Evolutionary conservation across 2,888 invertebrate genomes (phyloP).

Genomic region (Prosapia bicincta): DNA sequence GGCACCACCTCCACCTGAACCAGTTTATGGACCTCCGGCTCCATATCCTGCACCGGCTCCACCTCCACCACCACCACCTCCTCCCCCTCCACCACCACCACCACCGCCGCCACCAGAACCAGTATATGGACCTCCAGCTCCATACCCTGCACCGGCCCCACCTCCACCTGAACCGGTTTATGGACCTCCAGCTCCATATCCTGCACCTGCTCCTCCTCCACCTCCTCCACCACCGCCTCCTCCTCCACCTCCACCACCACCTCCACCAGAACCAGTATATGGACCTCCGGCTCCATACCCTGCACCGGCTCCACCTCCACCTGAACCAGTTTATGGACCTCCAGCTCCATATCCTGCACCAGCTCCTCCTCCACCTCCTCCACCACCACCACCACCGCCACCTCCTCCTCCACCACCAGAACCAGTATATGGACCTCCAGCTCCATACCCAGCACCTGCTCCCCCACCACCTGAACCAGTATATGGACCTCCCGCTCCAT

Average conservation of each 20-base stretch:
- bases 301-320: slow-evolving; percentile 22
- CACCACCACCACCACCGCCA: slow-evolving; percentile 33
- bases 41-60: slow-evolving; percentile 26
- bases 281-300: slow-evolving; percentile 31
- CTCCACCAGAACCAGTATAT: slow-evolving; percentile 35
- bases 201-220: slow-evolving; percentile 19
- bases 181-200: slow-evolving; percentile 34
- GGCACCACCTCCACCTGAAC: slow-evolving; percentile 33
- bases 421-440: slow-evolving; percentile 37
- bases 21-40: slow-evolving; percentile 35
- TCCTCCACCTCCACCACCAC: slow-evolving; percentile 37
- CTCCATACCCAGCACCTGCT: slow-evolving; percentile 29
- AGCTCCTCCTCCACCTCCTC: slow-evolving; percentile 26
- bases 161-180: slow-evolving; percentile 34
- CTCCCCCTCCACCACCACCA: not conserved
- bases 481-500: slow-evolving; percentile 33
- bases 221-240: slow-evolving; percentile 1
- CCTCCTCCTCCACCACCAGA: slow-evolving; percentile 36
- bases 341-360: slow-evolving; percentile 28
- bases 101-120: slow-evolving; percentile 19
- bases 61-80: not conserved
- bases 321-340: slow-evolving; percentile 13
- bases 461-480: slow-evolving; percentile 26
- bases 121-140: slow-evolving; percentile 6
- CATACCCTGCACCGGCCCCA: slow-evolving; percentile 19